phyloP scores from a whole-genome alignment of 2,888 invertebrate genomes.

The Aquatica leii region DNA sequence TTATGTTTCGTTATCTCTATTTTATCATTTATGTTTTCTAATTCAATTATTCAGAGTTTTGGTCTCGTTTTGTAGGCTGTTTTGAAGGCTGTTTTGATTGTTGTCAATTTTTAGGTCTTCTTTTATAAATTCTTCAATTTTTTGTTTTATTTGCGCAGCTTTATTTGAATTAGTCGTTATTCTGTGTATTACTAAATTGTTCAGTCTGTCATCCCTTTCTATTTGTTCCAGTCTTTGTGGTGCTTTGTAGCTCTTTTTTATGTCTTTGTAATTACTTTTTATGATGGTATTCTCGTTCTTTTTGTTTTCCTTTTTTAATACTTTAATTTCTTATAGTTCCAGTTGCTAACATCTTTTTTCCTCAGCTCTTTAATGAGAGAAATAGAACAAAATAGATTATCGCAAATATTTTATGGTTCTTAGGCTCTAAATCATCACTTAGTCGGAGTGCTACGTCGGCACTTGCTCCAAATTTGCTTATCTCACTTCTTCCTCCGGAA shows the following conservation, averaged over 20 bases:
- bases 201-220: background rate
- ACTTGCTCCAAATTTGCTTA: background rate
- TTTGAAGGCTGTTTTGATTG: no score
- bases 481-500: background rate
- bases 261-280: no score
- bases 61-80: background rate
- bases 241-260: no score
- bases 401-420: background rate
- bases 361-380: background rate
- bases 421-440: background rate
- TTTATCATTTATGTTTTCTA: background rate
- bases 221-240: no score
- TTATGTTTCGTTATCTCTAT: constrained; percentile 1
- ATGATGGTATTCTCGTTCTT: no score
- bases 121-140: background rate
- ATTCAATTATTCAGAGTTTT: background rate
- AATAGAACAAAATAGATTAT: background rate
- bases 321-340: background rate
- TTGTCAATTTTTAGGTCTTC: no score
- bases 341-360: background rate
- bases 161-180: background rate
- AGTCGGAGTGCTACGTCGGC: background rate
- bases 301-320: no score
- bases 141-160: constrained; percentile 5
- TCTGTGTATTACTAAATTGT: constrained; percentile 1